phyloP scores from a whole-genome alignment of 2,797 vertebrate species.

The Sus cebifrons region DNA sequence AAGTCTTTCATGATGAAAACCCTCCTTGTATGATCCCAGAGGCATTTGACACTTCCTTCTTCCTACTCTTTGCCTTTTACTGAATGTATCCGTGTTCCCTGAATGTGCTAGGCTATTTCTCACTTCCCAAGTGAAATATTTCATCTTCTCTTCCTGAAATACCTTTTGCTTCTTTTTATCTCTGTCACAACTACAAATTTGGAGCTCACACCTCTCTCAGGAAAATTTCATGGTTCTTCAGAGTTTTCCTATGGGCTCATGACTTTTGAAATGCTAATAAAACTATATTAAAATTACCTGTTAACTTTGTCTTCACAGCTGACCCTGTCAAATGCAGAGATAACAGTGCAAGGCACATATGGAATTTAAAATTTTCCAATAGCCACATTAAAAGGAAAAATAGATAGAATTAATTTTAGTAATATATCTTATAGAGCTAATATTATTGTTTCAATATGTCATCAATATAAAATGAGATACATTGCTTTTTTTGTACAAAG shows the following conservation, averaged over 20 bases:
- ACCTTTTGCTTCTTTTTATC: background rate
- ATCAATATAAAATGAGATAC: conserved; percentile 21
- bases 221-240: background rate
- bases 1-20: background rate
- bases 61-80: background rate
- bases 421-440: background rate
- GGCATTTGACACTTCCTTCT: background rate
- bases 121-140: conserved; percentile 1
- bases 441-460: background rate
- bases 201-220: background rate
- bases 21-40: background rate
- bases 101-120: background rate
- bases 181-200: background rate
- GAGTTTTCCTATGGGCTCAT: background rate
- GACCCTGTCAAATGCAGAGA: background rate
- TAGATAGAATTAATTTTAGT: background rate
- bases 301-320: background rate
- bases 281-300: background rate
- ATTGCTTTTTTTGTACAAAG: background rate
- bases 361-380: background rate
- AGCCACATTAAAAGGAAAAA: background rate
- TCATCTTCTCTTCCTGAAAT: conserved; percentile 46
- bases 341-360: background rate
- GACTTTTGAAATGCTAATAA: conserved; percentile 16
- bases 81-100: background rate